A percentile compares a stretch with the other conserved stretches of the same genome.
phyloP scores from a whole-genome alignment of 2,888 invertebrate genomes.

The Drosophila nr. fundita region DNA sequence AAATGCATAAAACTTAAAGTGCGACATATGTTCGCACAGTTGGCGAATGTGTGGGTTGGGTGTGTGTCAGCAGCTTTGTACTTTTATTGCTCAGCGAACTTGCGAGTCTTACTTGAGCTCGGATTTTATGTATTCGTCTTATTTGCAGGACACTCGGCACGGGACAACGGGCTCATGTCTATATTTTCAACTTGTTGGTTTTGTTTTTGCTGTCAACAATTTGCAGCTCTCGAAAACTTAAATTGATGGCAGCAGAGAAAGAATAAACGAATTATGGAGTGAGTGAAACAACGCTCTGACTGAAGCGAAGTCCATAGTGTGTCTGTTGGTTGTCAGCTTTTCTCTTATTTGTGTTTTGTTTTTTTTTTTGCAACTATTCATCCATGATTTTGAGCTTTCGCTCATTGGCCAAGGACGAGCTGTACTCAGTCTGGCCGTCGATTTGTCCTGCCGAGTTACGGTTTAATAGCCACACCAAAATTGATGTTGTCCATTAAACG shows the following conservation, averaged over 20 bases:
- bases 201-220: slow-evolving; percentile 17
- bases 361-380: slow-evolving; percentile 32
- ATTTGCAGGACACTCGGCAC: slow-evolving; percentile 33
- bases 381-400: slow-evolving; percentile 60
- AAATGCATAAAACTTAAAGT: slow-evolving; percentile 54
- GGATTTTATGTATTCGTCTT: slow-evolving; percentile 1
- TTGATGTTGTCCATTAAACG: slow-evolving; percentile 69
- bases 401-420: slow-evolving; percentile 56
- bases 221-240: slow-evolving; percentile 22
- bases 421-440: slow-evolving; percentile 24
- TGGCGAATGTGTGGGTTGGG: background rate
- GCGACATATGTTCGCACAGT: slow-evolving; percentile 53
- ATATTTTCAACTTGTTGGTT: slow-evolving; percentile 2
- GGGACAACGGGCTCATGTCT: slow-evolving; percentile 3
- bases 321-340: slow-evolving; percentile 41
- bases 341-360: slow-evolving; percentile 10
- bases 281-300: slow-evolving; percentile 24
- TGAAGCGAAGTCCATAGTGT: slow-evolving; percentile 28
- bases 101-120: slow-evolving; percentile 3
- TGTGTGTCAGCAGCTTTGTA: background rate
- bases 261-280: background rate
- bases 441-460: slow-evolving; percentile 41
- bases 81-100: slow-evolving; percentile 7
- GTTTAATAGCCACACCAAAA: slow-evolving; percentile 63
- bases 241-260: slow-evolving; percentile 16